These are phyloP conservation scores for Drosophila lowei DNA, from an alignment of 1,140 invertebrate species.

Conservation along the genomic window DNA sequence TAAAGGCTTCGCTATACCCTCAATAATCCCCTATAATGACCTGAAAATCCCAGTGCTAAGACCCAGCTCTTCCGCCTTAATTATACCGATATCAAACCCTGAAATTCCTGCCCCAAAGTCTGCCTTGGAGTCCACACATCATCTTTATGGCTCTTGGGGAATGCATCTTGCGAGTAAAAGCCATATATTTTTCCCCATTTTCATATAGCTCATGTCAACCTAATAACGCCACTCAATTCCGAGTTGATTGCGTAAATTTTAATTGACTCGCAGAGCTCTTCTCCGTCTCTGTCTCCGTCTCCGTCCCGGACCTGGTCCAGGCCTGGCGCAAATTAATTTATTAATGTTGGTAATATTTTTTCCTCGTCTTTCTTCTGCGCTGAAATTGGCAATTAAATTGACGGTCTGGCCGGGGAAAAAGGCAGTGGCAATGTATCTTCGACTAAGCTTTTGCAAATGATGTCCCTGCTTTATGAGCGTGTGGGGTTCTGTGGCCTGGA, in stretches of 20 bases:
- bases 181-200: not conserved
- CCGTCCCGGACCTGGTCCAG: not conserved
- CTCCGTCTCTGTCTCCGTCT: not conserved
- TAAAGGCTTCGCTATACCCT: too few relatives aligned
- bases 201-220: not conserved
- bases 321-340: slow-evolving; percentile 64
- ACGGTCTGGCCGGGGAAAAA: slow-evolving; percentile 15
- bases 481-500: not conserved
- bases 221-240: slow-evolving; percentile 1
- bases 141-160: too few relatives aligned
- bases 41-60: too few relatives aligned
- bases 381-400: slow-evolving; percentile 75
- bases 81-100: too few relatives aligned
- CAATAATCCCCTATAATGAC: too few relatives aligned
- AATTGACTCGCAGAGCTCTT: slow-evolving; percentile 55
- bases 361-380: slow-evolving; percentile 4
- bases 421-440: slow-evolving; percentile 12
- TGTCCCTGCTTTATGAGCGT: slow-evolving; percentile 28
- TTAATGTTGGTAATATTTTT: slow-evolving; percentile 65
- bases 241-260: slow-evolving; percentile 55
- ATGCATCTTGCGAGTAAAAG: not conserved
- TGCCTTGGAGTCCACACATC: too few relatives aligned
- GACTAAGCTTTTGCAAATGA: slow-evolving; percentile 36
- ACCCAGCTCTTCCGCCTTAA: too few relatives aligned
- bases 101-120: too few relatives aligned